A percentile compares a stretch with the other conserved stretches of the same genome.
Conservation (phyloP, 2,888 invertebrate genomes). For the Baccha elongata region DNA sequence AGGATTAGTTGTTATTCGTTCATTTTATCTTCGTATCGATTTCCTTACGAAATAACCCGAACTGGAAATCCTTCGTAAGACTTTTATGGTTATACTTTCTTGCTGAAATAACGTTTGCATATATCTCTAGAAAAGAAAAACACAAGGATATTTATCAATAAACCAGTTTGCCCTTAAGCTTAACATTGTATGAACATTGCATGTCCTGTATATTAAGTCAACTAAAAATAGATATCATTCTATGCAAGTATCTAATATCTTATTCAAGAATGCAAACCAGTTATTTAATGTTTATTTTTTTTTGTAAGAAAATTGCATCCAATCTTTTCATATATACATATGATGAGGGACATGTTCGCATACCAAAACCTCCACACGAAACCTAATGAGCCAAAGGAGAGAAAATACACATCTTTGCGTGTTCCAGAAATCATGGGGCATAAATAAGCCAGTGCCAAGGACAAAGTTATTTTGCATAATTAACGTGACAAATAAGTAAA, state of each 20-base stretch:
- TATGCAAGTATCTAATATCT: not conserved
- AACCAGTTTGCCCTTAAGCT: not conserved
- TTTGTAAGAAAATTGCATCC: no score
- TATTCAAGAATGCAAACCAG: not conserved
- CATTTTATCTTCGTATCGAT: no score
- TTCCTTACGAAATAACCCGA: no score
- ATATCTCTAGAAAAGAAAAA: no score
- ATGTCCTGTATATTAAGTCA: not conserved
- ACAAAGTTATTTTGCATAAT: constrained; percentile 32
- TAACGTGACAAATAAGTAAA: constrained; percentile 34
- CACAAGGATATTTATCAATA: not conserved
- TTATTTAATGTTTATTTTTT: no score
- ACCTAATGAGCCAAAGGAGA: constrained; percentile 14
- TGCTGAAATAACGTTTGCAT: no score
- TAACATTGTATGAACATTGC: not conserved
- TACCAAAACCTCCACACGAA: constrained; percentile 4
- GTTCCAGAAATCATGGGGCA: constrained; percentile 28
- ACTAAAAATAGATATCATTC: not conserved
- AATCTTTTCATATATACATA: no score
- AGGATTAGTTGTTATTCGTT: no score
- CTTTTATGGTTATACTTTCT: no score
- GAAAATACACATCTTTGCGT: constrained; percentile 16
- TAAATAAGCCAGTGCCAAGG: constrained; percentile 38
- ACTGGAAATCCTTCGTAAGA: no score
- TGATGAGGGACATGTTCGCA: not conserved